Percentiles rank a stretch among this genome's conserved stretches.
These are phyloP conservation scores for Myotis lucifugus DNA, from an alignment of 2,113 vertebrate species.

Conservation along the genomic window DNA sequence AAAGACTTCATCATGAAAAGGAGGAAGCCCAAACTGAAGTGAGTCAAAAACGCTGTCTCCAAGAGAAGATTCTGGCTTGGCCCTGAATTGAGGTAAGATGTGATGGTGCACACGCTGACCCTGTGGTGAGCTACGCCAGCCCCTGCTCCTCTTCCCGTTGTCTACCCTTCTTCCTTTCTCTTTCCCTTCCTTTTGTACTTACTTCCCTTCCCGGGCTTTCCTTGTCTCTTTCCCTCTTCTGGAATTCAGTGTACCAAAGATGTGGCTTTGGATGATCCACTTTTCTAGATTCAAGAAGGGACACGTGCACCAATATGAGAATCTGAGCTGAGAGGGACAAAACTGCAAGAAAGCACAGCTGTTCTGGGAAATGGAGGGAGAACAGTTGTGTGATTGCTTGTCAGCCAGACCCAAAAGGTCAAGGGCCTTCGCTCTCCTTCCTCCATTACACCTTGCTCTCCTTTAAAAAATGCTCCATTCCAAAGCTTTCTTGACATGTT, in stretches of 20 bases:
- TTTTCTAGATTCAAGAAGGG: not conserved
- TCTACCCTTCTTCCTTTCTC: not conserved
- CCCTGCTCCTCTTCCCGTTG: too few relatives aligned
- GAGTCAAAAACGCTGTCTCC: slow-evolving; percentile 48
- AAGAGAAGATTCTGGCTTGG: not conserved
- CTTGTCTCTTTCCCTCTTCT: not conserved
- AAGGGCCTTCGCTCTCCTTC: not conserved
- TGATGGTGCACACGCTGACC: rapidly evolving
- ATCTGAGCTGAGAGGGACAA: not conserved
- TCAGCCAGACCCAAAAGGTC: not conserved
- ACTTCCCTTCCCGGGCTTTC: not conserved
- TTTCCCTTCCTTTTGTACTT: not conserved
- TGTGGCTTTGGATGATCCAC: not conserved
- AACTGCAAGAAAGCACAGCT: not conserved
- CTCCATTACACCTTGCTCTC: not conserved
- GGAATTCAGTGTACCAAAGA: not conserved
- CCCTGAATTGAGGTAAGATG: slow-evolving; percentile 30
- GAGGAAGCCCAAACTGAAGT: slow-evolving; percentile 64
- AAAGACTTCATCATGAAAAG: slow-evolving; percentile 74
- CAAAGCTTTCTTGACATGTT: not conserved
- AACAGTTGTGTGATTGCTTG: not conserved
- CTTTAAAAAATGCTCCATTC: not conserved
- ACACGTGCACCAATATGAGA: not conserved
- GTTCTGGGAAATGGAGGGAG: not conserved
- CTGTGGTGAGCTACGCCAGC: rapidly evolving